Conservation (phyloP, 2,113 vertebrate genomes). For the Gila orcuttii region DNA sequence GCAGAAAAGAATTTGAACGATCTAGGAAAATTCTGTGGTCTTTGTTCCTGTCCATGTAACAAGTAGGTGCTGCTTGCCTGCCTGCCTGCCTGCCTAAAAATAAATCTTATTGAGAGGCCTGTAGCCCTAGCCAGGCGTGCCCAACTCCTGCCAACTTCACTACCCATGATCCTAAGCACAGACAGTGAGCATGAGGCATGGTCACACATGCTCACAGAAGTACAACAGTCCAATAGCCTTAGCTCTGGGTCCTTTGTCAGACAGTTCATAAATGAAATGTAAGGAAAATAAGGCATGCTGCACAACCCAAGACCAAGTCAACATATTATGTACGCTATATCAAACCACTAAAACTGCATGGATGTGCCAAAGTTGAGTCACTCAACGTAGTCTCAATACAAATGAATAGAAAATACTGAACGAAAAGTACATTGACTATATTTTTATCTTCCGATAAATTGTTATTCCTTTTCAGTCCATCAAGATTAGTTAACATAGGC, state of each 20-base stretch:
- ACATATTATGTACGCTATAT: neutral
- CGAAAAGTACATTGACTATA: neutral
- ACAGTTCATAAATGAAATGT: constrained; percentile 39
- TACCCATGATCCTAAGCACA: constrained; percentile 44
- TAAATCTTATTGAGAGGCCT: constrained; percentile 51
- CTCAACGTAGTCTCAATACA: neutral
- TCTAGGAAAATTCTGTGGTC: constrained; percentile 89
- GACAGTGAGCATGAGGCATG: constrained; percentile 87
- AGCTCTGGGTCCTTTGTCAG: constrained; percentile 28
- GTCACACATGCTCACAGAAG: constrained; percentile 57
- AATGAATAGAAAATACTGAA: neutral
- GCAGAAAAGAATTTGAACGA: constrained; percentile 89
- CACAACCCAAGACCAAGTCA: constrained; percentile 36
- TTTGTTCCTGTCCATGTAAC: constrained; percentile 86
- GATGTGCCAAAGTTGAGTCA: constrained; percentile 53
- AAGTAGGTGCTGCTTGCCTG: constrained; percentile 95
- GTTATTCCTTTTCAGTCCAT: too few relatives aligned
- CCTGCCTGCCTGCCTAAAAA: constrained; percentile 76
- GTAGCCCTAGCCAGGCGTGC: constrained; percentile 67
- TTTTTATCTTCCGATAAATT: neutral
- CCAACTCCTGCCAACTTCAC: constrained; percentile 33
- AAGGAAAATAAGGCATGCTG: constrained; percentile 33
- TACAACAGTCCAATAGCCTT: constrained; percentile 33
- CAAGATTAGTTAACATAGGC: too few relatives aligned
- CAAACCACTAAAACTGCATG: constrained; percentile 32